Evolutionary conservation across 2,113 vertebrate genomes (phyloP), one percentile per base, ranked within the genome.

Genomic region (Ciconia maguari): DNA sequence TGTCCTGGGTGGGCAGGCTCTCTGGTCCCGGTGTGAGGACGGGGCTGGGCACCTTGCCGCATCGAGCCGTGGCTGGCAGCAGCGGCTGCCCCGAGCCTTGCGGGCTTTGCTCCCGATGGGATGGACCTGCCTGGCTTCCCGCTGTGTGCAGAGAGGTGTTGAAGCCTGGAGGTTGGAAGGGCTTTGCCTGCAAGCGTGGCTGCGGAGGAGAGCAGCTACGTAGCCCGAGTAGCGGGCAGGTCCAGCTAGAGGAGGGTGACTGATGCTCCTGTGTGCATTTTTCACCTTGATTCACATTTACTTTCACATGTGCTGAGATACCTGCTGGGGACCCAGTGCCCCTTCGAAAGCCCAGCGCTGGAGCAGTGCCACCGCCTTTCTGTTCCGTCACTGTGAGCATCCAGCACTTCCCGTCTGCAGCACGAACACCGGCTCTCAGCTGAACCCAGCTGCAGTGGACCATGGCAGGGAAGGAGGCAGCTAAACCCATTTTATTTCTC

Each of bases 1-100:
- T 72, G 46, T 19, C 25, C 4, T 8, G 68, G 36, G 25, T 1
- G 2, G 20, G 25, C 38, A 71, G 55, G 29, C 30, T 83, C 7
- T 61, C 18, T 0, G 2, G 81, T 29, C 9, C 29, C 0, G 1
- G 30, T 0, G 2, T 1, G 2, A 27, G 36, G 76, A 62, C 2
- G 8, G n/a, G 15, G 42, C 48, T 42, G 6, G 26, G n/a, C 58
- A n/a, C 13, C 5, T 66, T 10, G 24, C 69, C 3, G 6, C 32
- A 34, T 24, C 0, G 8, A 66, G 69, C 38, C 52, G 26, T 10
- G 48, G 36, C 46, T 34, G 51, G 27, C 9, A 36, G 36, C 0
- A 0, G 29, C 1, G 7, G 36, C 60, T 42, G 18, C 46, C 27
- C 8, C 0, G 2, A 61, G 10, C 13, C 15, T 44, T 24, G 48